Base-by-base conservation (phyloP, 1,140 invertebrate genomes). In the Drosophila mayri region DNA sequence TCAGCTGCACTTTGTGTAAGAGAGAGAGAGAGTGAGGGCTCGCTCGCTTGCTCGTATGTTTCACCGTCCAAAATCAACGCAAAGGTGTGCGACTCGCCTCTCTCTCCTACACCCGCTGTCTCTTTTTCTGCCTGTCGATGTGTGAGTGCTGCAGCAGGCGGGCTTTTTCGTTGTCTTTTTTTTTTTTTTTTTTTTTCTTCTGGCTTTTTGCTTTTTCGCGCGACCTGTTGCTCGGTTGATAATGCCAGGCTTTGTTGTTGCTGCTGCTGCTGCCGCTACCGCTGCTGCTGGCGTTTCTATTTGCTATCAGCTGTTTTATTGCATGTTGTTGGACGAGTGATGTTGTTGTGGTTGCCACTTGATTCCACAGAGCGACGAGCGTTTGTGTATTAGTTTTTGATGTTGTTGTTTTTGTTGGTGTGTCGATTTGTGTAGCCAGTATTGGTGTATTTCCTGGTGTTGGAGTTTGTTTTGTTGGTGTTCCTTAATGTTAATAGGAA, bases 251-350 rank as follows among this genome's bases (percentile, higher is more conserved):
- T 80, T 83, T 77, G 79, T 61, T 82, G 54, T 44, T 86, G 81
- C 6, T 30, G 28, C 28, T 77, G 79, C 58, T 82, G 54, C 40
- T 86, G 81, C 58, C 85, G 44, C 44, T 25, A 12, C 44, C 22
- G 66, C 22, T 73, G 47, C 47, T 50, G 47, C 47, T 50, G 10
- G 81, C 73, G 81, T 65, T 81, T 72, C 67, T 77, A 73, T 52
- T 88, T 28, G 85, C 85, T 88, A 88, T 88, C 85, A 88, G 85
- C 85, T 88, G 85, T 88, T 88, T 87, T 88, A 90, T 85, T 90
- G 83, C 79, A 88, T 84, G 72, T 81, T 81, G 82, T 80, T 84
- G 52, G 52, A 22, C 52, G 52, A 55, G 52, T 55, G 79, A 64
- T 60, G 65, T 55, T 79, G 80, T 59, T 65, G 67, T 49, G 80